Evolutionary conservation across 2,888 invertebrate genomes (phyloP).

Genomic region (Nemapogon koenigi): DNA sequence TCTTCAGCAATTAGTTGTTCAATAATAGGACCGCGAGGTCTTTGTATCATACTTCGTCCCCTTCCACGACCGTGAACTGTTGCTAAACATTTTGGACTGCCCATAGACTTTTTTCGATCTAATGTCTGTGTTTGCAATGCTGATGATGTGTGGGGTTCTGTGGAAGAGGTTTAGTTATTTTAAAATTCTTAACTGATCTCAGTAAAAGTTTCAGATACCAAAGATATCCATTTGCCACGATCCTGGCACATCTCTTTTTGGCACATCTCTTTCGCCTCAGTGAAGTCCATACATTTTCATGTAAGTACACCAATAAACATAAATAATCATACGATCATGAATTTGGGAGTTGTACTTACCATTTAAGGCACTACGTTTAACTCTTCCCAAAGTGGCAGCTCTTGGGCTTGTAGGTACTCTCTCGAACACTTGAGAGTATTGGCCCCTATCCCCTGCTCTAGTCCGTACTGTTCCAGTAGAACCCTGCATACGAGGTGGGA

Average conservation of each 20-base stretch:
- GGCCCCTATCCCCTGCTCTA: slow-evolving; percentile 50
- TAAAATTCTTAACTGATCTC: too few relatives aligned
- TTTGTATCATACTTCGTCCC: slow-evolving; percentile 33
- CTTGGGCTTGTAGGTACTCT: slow-evolving; percentile 62
- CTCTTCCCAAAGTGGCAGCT: slow-evolving; percentile 46
- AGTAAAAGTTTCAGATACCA: too few relatives aligned
- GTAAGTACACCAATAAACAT: too few relatives aligned
- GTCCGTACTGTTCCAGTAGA: slow-evolving; percentile 44
- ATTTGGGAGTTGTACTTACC: too few relatives aligned
- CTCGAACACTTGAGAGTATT: slow-evolving; percentile 62
- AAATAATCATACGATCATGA: too few relatives aligned
- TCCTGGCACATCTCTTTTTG: too few relatives aligned
- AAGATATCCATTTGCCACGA: too few relatives aligned
- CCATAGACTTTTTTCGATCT: slow-evolving; percentile 37
- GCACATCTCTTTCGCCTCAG: too few relatives aligned
- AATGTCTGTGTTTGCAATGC: slow-evolving; percentile 55
- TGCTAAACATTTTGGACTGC: slow-evolving; percentile 43
- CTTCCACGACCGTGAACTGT: slow-evolving; percentile 46
- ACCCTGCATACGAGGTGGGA: slow-evolving; percentile 39
- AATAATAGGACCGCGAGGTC: slow-evolving; percentile 45
- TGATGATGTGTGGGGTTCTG: slow-evolving; percentile 56
- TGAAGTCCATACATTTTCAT: too few relatives aligned
- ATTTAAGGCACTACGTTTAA: slow-evolving; percentile 42
- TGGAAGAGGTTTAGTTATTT: too few relatives aligned
- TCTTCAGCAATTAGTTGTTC: slow-evolving; percentile 55